A percentile compares a stretch with the other conserved stretches of the same genome.
These are phyloP conservation scores for Rhyacophila brunnea DNA, from an alignment of 1,140 invertebrate genomes.

Conservation along the genomic window DNA sequence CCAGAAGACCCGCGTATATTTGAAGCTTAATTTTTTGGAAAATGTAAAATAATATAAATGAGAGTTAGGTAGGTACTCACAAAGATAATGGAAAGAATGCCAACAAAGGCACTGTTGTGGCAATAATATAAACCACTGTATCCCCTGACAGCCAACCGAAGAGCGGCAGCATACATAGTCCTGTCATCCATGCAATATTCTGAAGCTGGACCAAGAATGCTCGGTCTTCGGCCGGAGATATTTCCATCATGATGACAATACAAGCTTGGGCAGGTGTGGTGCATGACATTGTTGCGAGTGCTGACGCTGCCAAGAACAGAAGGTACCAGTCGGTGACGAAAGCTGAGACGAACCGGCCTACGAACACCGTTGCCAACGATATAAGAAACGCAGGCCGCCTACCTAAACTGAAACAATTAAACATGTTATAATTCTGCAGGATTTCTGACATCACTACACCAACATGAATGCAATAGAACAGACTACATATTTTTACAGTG, in stretches of 20 bases:
- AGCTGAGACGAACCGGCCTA: conserved; percentile 46
- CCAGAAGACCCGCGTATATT: too few species aligned
- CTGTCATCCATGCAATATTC: conserved; percentile 46
- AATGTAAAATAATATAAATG: too few species aligned
- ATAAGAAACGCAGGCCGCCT: conserved; percentile 52
- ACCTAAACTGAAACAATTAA: conserved; percentile 46
- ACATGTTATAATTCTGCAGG: too few species aligned
- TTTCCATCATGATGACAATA: conserved; percentile 54
- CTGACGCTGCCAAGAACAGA: conserved; percentile 47
- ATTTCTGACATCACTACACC: too few species aligned
- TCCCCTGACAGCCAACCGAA: conserved; percentile 58
- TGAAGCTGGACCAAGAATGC: conserved; percentile 24
- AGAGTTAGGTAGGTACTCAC: conserved; percentile 30
- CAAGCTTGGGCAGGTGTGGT: conserved; percentile 53
- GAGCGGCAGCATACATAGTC: conserved; percentile 56
- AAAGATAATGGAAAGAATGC: conserved; percentile 46
- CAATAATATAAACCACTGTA: conserved; percentile 56
- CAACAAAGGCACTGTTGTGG: conserved; percentile 47
- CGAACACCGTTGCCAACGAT: conserved; percentile 44
- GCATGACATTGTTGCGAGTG: conserved; percentile 46
- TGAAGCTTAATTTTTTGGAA: too few species aligned
- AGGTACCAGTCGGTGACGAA: conserved; percentile 46
- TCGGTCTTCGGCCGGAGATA: conserved; percentile 35
- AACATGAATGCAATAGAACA: too few species aligned
- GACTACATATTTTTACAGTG: too few species aligned